These are phyloP conservation scores for Mythimna ferrago DNA, from an alignment of 2,888 invertebrate genomes.

Conservation along the genomic window DNA sequence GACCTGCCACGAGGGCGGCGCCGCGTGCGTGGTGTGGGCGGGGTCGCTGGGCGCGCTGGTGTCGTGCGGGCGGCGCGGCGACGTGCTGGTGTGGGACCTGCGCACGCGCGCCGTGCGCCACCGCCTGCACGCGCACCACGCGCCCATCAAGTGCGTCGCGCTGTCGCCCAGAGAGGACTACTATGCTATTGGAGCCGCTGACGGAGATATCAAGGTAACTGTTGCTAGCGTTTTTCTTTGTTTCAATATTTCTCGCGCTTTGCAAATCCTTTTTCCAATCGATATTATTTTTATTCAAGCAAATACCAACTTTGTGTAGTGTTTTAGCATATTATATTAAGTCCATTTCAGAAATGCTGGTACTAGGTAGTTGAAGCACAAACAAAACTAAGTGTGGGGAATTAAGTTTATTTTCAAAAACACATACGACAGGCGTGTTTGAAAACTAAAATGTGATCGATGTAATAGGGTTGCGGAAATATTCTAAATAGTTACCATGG, in stretches of 20 bases:
- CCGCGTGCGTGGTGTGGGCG: constrained; percentile 97
- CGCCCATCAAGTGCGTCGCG: constrained; percentile 98
- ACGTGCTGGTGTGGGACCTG: constrained; percentile 98
- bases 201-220: constrained; percentile 95
- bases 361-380: background rate
- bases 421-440: too few species aligned
- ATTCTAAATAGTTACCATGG: too few species aligned
- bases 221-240: background rate
- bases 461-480: too few species aligned
- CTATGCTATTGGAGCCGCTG: constrained; percentile 98
- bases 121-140: constrained; percentile 96
- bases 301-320: background rate
- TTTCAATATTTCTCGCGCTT: background rate
- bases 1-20: constrained; percentile 98
- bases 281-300: background rate
- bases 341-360: background rate
- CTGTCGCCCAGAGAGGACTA: constrained; percentile 98
- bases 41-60: constrained; percentile 98
- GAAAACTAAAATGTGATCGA: too few species aligned
- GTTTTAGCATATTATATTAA: too few species aligned
- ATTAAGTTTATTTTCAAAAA: too few species aligned
- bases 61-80: constrained; percentile 99
- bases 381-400: background rate
- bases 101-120: constrained; percentile 96
- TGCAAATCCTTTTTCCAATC: background rate